Evolutionary conservation across 1,140 invertebrate genomes (phyloP).

Genomic region (Zaprionus kolodkinae): DNA sequence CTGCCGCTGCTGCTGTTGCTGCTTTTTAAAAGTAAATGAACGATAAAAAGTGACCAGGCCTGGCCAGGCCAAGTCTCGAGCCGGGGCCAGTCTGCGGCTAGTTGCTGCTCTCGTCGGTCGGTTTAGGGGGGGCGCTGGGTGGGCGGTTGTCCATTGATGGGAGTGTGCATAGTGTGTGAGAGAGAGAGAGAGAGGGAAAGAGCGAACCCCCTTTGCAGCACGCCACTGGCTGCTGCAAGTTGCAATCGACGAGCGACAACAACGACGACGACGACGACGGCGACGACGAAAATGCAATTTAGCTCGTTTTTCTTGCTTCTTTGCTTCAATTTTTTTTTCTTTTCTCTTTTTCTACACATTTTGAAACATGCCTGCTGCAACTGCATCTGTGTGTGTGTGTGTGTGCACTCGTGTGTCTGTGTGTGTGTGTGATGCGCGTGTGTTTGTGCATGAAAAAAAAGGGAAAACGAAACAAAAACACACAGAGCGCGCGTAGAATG

Average conservation of each 20-base stretch:
- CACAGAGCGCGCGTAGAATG: conserved; percentile 56
- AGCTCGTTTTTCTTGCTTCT: conserved; percentile 80
- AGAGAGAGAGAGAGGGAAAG: conserved; percentile 4
- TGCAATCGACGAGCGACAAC: conserved; percentile 56
- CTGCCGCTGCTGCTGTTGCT: conserved; percentile 45
- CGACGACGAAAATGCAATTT: conserved; percentile 79
- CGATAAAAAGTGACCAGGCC: conserved; percentile 70
- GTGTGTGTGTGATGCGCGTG: conserved; percentile 26
- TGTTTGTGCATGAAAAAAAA: conserved; percentile 71
- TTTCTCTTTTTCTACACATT: conserved; percentile 48
- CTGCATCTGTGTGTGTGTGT: conserved; percentile 27
- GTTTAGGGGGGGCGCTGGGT: conserved; percentile 22
- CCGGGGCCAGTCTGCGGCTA: conserved; percentile 17
- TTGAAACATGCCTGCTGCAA: conserved; percentile 56
- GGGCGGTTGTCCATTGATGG: conserved; percentile 42
- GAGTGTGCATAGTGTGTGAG: conserved; percentile 7
- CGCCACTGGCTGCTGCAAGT: conserved; percentile 64
- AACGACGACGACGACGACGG: conserved; percentile 41
- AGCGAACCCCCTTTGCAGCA: conserved; percentile 13
- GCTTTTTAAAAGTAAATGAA: conserved; percentile 79
- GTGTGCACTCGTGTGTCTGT: conserved; percentile 17
- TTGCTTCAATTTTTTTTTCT: conserved; percentile 56
- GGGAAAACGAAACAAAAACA: conserved; percentile 74
- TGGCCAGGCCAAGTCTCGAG: conserved; percentile 24
- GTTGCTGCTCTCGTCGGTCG: conserved; percentile 3